Base-by-base conservation (phyloP, 2,888 invertebrate species). In the Plebejus anna region DNA sequence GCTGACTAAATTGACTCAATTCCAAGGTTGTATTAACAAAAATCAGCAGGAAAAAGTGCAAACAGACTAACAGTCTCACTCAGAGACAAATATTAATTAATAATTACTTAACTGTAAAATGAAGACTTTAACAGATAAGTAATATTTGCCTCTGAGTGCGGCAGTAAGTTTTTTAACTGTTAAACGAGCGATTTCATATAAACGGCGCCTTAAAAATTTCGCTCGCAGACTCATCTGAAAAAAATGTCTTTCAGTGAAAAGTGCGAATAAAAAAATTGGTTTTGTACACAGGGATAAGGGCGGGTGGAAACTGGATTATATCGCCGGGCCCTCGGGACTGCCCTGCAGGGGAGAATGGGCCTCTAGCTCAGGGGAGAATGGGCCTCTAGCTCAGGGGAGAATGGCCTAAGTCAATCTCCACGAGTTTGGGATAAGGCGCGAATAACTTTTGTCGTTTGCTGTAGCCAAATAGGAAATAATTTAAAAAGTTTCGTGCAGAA, bases 241-340 rank as follows among this genome's bases (percentile, higher is more conserved):
- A 66, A 66, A 32, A 36, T 28, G 59, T 66, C 5, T 32, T 32
- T 66, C 66, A 66, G 73, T 73, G 16, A 51, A 32, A 73, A 73
- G 22, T 71, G 59, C n/a, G 72, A 59, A 80, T 79, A 81, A 80
- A 81, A 80, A 83, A 83, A 83, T 83, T 82, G 82, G 79, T 81
- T 84, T 84, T 84, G 83, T 81, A 82, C 82, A 82, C 85, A 84
- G 83, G 84, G 84, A 88, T 88, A 82, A 82, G 86, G 88, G 85
- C 85, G 87, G 86, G 84, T 83, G 84, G 85, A 88, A 92, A 92
- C 87, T 89, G 91, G 90, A 92, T 92, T 92, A 92, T 88, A 84
- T 84, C 86, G 85, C 80, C 80, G 76, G 78, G 72, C 91, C 86
- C 88, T 70, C 75, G 85, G 84, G 87, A 83, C 78, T 38, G 70